phyloP scores from a whole-genome alignment of 2,797 vertebrate species.

The Hafferia zeledoni region DNA sequence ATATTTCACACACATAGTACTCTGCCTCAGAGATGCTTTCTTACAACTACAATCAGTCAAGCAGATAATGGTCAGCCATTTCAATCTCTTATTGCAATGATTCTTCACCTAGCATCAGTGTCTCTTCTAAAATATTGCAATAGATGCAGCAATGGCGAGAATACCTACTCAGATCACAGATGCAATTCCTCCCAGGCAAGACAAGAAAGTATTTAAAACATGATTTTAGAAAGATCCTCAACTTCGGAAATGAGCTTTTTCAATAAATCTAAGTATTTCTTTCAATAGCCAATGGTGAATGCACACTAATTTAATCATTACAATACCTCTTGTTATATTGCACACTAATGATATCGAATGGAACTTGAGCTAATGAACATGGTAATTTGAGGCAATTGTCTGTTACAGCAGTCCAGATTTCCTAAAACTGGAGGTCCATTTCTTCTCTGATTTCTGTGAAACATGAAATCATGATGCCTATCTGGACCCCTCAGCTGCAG shows the following conservation, averaged over 20 bases:
- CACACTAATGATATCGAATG: neutral
- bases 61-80: constrained; percentile 50
- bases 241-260: neutral
- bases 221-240: constrained; percentile 28
- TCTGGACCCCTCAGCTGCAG: neutral
- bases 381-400: neutral
- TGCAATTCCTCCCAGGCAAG: constrained; percentile 53
- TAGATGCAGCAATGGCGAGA: constrained; percentile 10
- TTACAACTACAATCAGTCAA: constrained; percentile 10
- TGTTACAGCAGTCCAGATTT: neutral
- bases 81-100: constrained; percentile 21
- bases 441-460: neutral
- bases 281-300: neutral
- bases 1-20: neutral
- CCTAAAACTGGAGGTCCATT: neutral
- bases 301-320: neutral
- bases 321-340: neutral
- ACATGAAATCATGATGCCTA: neutral
- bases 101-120: constrained; percentile 20
- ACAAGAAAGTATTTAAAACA: constrained; percentile 52
- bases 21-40: constrained; percentile 48
- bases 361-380: neutral
- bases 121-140: constrained; percentile 13
- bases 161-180: constrained; percentile 43
- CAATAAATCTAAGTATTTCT: neutral